Evolutionary conservation across 2,888 invertebrate genomes (phyloP), one percentile per base, ranked within the genome.

Genomic region (Ennomos fuscantarius): DNA sequence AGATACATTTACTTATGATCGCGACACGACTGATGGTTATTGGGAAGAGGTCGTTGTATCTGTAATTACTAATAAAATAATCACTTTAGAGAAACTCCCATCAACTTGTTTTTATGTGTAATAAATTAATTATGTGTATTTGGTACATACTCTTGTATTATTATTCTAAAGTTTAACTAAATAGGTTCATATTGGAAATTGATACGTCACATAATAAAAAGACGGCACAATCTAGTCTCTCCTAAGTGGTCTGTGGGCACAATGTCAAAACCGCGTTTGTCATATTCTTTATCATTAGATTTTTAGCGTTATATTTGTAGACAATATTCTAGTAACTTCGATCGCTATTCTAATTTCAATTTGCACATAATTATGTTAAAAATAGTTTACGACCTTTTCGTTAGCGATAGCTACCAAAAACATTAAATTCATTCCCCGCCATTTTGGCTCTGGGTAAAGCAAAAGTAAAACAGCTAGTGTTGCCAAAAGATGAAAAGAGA

Each of bases 381-480:
- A 39, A 35, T 11, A 44, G n/a, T 11, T n/a, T 32, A 9, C 1
- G 24, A n/a, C 9, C 10, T 34, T 24, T 41, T 46, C 10, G 36
- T 34, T 9, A 8, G 13, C 9, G 5, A 36, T 24, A 10, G 12
- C 32, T 33, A 10, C 32, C 33, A 8, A 13, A 15, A 54, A 33
- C 9, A n/a, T 13, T 15, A 2, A 15, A 55, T 48, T 44, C 10
- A 44, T 46, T 55, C 43, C 48, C 33, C 62, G 60, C 62, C 63
- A 53, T 52, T 61, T 63, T 52, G 15, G 8, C 24, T n/a, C 8
- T 2, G 9, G 49, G 52, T 49, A 55, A 57, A 13, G 9, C 41
- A 33, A 2, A 8, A 54, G 52, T 49, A 52, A 57, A 15, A 8
- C 41, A 34, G 41, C 39, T 55, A 66, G 64, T 59, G 62, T 37